A percentile compares a stretch with the other conserved stretches of the same genome.
These are phyloP conservation scores for Parnassius apollo DNA, from an alignment of 2,888 invertebrate species.

Conservation along the genomic window DNA sequence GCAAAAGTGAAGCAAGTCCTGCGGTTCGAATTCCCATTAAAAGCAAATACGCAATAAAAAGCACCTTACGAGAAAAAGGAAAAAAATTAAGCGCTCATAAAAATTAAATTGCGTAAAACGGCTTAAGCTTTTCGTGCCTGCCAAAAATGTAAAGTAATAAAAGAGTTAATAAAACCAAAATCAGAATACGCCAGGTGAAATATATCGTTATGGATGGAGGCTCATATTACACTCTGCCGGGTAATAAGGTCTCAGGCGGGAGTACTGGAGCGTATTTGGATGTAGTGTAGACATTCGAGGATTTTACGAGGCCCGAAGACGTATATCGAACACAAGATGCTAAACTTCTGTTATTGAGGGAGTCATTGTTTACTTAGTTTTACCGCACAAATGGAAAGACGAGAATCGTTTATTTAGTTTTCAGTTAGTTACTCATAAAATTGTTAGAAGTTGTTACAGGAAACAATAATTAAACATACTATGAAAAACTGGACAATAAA, in stretches of 20 bases:
- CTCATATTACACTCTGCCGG: slow-evolving; percentile 30
- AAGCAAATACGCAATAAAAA: slow-evolving; percentile 11
- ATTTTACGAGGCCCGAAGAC: slow-evolving; percentile 33
- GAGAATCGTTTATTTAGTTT: neutral
- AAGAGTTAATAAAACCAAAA: slow-evolving; percentile 41
- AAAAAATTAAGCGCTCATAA: slow-evolving; percentile 23
- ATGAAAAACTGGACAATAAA: too few species aligned
- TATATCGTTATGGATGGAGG: slow-evolving; percentile 40
- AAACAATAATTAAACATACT: too few species aligned
- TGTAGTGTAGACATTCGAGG: slow-evolving; percentile 27
- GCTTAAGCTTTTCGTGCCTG: slow-evolving; percentile 20
- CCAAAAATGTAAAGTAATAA: slow-evolving; percentile 31
- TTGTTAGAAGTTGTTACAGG: neutral
- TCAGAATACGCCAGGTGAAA: slow-evolving; percentile 44
- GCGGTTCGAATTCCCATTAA: slow-evolving; percentile 24
- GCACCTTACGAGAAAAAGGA: slow-evolving; percentile 16
- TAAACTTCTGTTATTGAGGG: slow-evolving; percentile 29
- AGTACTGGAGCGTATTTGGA: slow-evolving; percentile 21
- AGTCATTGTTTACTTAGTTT: slow-evolving; percentile 23
- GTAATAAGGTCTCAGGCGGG: slow-evolving; percentile 28
- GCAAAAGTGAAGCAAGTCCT: slow-evolving; percentile 10
- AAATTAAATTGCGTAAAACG: slow-evolving; percentile 27
- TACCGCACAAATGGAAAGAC: neutral
- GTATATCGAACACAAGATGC: slow-evolving; percentile 29
- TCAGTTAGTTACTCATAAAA: neutral